These are phyloP conservation scores for Papilio elwesi DNA, from an alignment of 2,888 invertebrate species.

Conservation along the genomic window DNA sequence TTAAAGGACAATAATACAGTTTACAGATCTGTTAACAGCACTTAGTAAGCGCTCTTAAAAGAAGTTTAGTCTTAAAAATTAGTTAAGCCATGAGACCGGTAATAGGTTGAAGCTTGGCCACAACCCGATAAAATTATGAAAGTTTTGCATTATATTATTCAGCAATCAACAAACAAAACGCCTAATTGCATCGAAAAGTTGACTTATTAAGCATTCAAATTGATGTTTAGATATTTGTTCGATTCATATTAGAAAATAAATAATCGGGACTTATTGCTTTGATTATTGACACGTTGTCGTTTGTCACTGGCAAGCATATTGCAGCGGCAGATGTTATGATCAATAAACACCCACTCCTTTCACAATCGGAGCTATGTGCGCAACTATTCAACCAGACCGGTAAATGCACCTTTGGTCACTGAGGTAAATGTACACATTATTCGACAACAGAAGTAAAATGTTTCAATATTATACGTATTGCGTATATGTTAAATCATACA, in stretches of 20 bases:
- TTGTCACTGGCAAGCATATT: slow-evolving; percentile 48
- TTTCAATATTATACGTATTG: background rate
- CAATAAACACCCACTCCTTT: slow-evolving; percentile 68
- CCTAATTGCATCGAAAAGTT: background rate
- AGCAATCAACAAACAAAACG: no score
- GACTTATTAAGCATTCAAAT: background rate
- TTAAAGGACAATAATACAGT: background rate
- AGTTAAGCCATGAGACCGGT: background rate
- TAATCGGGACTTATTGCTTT: background rate
- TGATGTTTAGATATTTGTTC: background rate
- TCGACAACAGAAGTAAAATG: background rate
- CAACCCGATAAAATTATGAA: no score
- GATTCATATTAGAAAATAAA: background rate
- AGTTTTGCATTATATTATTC: no score
- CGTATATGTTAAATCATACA: no score
- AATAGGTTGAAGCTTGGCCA: background rate
- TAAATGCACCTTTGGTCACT: slow-evolving; percentile 63
- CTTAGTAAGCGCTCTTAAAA: background rate
- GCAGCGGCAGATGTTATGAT: slow-evolving; percentile 66
- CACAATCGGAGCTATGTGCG: slow-evolving; percentile 45
- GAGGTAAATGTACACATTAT: slow-evolving; percentile 52
- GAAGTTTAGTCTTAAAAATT: background rate
- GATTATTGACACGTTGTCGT: slow-evolving; percentile 38
- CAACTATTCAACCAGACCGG: slow-evolving; percentile 58
- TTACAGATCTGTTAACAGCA: background rate